phyloP scores from a whole-genome alignment of 2,888 invertebrate species.

The Amiota minor region DNA sequence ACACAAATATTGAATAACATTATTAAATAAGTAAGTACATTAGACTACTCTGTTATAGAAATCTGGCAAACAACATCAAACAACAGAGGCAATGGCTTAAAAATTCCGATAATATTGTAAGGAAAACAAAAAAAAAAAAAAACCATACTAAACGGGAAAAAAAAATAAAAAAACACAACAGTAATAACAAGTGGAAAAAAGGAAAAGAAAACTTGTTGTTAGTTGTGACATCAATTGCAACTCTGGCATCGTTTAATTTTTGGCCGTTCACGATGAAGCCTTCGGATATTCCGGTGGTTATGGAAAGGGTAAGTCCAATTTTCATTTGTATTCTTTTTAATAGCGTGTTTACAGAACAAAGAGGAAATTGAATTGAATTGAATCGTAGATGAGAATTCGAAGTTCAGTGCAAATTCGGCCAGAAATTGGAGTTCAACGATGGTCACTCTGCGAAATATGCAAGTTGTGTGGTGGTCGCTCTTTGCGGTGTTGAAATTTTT shows the following conservation, averaged over 20 bases:
- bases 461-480: too few species aligned
- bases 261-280: constrained; percentile 62
- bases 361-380: too few species aligned
- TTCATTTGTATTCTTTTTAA: too few species aligned
- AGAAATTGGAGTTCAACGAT: too few species aligned
- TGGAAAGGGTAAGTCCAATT: constrained; percentile 65
- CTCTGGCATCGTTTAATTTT: neutral
- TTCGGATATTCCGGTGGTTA: constrained; percentile 67
- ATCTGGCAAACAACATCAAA: neutral
- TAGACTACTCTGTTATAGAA: neutral
- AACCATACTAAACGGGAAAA: constrained; percentile 30
- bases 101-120: neutral
- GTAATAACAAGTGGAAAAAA: neutral
- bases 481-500: too few species aligned
- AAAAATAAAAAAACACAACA: neutral
- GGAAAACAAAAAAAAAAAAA: constrained; percentile 27
- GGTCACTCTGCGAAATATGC: too few species aligned
- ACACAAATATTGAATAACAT: neutral
- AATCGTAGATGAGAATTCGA: too few species aligned
- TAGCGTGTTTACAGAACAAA: too few species aligned
- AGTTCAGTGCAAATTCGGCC: too few species aligned
- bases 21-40: neutral
- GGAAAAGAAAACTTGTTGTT: neutral
- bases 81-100: neutral
- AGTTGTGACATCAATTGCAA: neutral